phyloP scores from a whole-genome alignment of 2,888 invertebrate genomes.

The Acanthosepion esculentum region DNA sequence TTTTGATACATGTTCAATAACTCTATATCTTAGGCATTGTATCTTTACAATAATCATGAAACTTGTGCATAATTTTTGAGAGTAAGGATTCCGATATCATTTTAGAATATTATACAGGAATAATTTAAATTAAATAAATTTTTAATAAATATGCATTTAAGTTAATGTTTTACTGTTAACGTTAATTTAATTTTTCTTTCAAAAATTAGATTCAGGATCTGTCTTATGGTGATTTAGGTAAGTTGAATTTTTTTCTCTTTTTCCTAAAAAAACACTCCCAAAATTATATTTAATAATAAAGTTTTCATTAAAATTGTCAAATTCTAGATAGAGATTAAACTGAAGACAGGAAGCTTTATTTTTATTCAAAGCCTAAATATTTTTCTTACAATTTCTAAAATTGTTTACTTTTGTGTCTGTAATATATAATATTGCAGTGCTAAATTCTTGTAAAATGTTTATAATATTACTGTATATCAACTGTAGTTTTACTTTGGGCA shows the following conservation, averaged over 20 bases:
- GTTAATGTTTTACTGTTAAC: background rate
- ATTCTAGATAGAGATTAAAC: too few species aligned
- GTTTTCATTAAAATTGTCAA: too few species aligned
- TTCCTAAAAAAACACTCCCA: background rate
- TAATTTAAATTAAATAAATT: background rate
- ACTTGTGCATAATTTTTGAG: background rate
- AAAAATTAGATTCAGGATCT: conserved; percentile 64
- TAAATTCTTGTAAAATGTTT: too few species aligned
- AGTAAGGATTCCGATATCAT: background rate
- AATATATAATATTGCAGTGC: too few species aligned
- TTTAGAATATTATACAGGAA: background rate
- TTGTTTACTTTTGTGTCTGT: too few species aligned
- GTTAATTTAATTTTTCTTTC: background rate
- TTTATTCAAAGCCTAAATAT: too few species aligned
- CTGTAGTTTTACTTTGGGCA: too few species aligned
- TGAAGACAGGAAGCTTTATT: too few species aligned
- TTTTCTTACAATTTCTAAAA: too few species aligned
- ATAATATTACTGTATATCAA: too few species aligned
- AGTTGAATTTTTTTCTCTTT: conserved; percentile 50
- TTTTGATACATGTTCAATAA: background rate
- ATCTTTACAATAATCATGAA: background rate
- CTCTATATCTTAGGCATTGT: background rate
- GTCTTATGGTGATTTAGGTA: conserved; percentile 75
- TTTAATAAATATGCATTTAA: background rate
- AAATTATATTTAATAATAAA: too few species aligned